Evolutionary conservation across 2,888 invertebrate genomes (phyloP), one percentile per base, ranked within the genome.

Genomic region (Nebria salina): DNA sequence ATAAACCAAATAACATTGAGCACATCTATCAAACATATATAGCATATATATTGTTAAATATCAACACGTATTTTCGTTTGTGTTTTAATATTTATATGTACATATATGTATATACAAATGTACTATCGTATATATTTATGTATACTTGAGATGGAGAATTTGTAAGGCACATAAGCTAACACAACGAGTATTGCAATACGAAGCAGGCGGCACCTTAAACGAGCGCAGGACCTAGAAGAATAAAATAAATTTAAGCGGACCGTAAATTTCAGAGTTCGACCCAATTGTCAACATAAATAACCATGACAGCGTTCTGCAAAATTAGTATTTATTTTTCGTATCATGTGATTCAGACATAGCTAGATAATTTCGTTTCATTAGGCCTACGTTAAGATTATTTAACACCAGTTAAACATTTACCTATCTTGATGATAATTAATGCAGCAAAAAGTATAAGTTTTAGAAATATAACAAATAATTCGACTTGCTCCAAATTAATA

Each of bases 321-420:
- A 79, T 74, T 79, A 79, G 79, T 79, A 79, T 74, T 79, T 79
- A 79, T 74, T 79, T 79, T 74, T 74, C 74, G 79, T 74, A 74
- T 74, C 79, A 79, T 74, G 72, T 78, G 77, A 34, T 34, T 34
- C 34, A 34, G 34, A 20, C 72, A 54, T 13, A 54, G 54, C 54
- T 4, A 54, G 13, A 54, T 54, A 54, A 13, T 7, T 54, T 54
- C 54, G 4, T 54, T 54, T 54, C 13, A 54, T 34, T 34, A 34
- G 34, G 5, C 5, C 34, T 4, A 34, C 34, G 34, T 34, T 34
- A 34, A 34, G 34, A 34, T 34, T 34, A 34, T 34, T 34, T 34
- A 34, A 34, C 34, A 34, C 34, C 34, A 34, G 34, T 34, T 34
- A 34, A 34, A 34, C 34, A 34, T 34, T 34, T 34, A 34, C 34